Base-by-base conservation (phyloP, 2,113 vertebrate species). In the Todiramphus saurophagus region DNA sequence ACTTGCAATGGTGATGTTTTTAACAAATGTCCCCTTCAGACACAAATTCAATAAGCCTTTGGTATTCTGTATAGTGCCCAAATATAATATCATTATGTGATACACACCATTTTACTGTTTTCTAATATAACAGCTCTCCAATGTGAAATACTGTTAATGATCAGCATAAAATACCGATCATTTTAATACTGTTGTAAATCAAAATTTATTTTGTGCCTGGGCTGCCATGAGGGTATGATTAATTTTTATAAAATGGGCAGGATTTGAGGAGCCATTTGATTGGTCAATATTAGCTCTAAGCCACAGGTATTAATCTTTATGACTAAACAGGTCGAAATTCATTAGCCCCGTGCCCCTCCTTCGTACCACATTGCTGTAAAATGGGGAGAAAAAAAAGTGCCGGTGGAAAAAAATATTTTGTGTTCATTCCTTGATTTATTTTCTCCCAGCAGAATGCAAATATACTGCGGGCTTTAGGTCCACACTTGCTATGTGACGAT, bases 231-330 rank as follows among this genome's bases (percentile, higher is more conserved):
- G 92, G 83, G 16, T 81, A 75, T 94, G 89, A 96, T 92, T 94
- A 97, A 95, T 62, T 97, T 95, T 89, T 94, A 96, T 87, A 88
- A 97, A 96, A 91, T 78, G 51, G 82, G 87, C 51, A 76, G 94
- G 94, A 96, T 89, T 92, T 87, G 56, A 62, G 64, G 85, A 96
- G 33, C 51, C 53, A 48, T 88, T 94, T 94, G 89, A 95, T 96
- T 95, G 90, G 96, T 85, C 92, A 93, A 74, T 95, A 85, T 96
- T 59, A 94, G 69, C 70, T 69, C 51, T 87, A 41, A 92, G 81
- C 30, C 39, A 53, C 53, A 89, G 46, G 10, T 81, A 37, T 95
- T 87, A 97, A 97, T 96, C 96, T 94, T 96, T 85, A 93, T 75
- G 89, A 94, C 89, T 93, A 63, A 85, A 76, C 63, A 94, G 92